These are phyloP conservation scores for Trichosurus vulpecula DNA, from an alignment of 2,797 vertebrate species.

Conservation along the genomic window DNA sequence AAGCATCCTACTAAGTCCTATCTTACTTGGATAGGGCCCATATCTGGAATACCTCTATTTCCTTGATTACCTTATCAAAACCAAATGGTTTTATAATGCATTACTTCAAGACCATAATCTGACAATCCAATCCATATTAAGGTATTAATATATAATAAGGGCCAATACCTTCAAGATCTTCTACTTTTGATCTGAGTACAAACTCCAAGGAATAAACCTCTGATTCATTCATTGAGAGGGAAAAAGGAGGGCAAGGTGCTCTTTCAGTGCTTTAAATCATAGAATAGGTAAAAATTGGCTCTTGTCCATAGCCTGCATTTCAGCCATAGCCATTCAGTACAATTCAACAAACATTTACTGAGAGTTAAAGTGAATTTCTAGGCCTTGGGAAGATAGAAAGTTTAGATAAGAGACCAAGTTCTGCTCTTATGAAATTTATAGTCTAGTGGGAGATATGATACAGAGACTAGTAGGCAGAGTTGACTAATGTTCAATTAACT, in stretches of 20 bases:
- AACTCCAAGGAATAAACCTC: not conserved
- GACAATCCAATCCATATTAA: conserved; percentile 4
- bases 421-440: not conserved
- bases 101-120: not conserved
- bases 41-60: not conserved
- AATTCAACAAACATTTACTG: not conserved
- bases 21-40: not conserved
- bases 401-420: not conserved
- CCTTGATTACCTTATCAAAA: not conserved
- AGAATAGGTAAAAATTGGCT: not conserved
- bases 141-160: conserved; percentile 12
- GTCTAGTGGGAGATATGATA: not conserved
- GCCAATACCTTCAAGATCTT: not conserved
- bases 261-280: not conserved
- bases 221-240: not conserved
- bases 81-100: not conserved
- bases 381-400: not conserved
- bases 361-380: not conserved
- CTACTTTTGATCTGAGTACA: not conserved
- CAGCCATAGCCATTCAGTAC: not conserved
- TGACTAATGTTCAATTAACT: not conserved
- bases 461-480: not conserved
- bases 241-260: not conserved
- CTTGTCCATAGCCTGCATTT: not conserved
- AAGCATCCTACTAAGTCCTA: not conserved